Evolutionary conservation across 2,113 vertebrate species (phyloP), one percentile per base, ranked within the genome.

Genomic region (Crotalus helleri): DNA sequence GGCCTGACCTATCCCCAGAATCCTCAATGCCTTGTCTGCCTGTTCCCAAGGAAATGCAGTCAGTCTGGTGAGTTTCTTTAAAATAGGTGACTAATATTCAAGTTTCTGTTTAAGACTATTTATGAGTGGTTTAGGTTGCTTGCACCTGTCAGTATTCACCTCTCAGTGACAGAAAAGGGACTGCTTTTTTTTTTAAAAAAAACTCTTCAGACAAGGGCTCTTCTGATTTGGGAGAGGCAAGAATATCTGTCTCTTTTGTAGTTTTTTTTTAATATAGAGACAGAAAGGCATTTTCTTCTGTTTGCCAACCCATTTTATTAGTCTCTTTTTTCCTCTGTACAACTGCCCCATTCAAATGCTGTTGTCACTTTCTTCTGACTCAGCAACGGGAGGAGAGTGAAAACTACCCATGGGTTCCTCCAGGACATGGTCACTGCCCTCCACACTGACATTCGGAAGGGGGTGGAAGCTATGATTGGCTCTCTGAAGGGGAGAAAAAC

Each of bases 221-320:
- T 10, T 44, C 39, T 53, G 46, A 17, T 74, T 88, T 5, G 13
- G 39, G 39, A 91, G 26, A 87, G 57, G 15, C 15, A 24, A 61
- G 57, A 46, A 59, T 51, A 29, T n/a, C 46, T 13, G 39, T 26
- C 53, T 29, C 89, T 91, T 54, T n/a, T 23, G 74, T 8, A 17
- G 2, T 53, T 19, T 81, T 46, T 46, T n/a, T 26, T n/a, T 64
- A n/a, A 90, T 46, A 90, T 1, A 74, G 24, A 61, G 7, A 44
- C 29, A 85, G 26, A 89, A 39, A 90, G 49, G 46, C 46, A 21
- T 15, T 44, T 39, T 39, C 46, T 3, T 90, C 13, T 90, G 21
- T 90, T 90, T 24, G 17, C 57, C 57, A 90, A 44, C n/a, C 53
- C 49, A 39, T 90, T 93, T 93, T 93, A 93, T 93, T 87, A 64